phyloP scores from a whole-genome alignment of 1,140 invertebrate genomes.

The Phthorimaea operculella region DNA sequence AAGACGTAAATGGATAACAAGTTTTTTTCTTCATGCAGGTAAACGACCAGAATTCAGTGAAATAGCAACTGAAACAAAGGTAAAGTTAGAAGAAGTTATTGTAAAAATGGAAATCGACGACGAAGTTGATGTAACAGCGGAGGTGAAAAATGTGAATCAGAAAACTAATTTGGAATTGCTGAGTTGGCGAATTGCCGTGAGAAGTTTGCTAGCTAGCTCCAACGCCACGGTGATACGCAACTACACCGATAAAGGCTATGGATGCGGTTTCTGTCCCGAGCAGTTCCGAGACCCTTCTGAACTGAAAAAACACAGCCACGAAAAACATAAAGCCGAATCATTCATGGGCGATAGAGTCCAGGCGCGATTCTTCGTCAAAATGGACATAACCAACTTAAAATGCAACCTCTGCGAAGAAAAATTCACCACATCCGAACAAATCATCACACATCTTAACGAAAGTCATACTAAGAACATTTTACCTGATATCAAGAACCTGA shows the following conservation, averaged over 20 bases:
- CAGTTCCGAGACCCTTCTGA: constrained; percentile 27
- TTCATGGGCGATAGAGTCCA: constrained; percentile 21
- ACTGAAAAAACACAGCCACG: constrained; percentile 33
- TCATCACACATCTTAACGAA: constrained; percentile 4
- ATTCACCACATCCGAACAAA: constrained; percentile 13
- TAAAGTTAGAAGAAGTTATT: no score
- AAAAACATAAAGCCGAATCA: constrained; percentile 20
- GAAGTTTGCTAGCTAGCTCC: constrained; percentile 7
- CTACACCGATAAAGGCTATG: constrained; percentile 23
- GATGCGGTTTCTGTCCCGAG: constrained; percentile 35
- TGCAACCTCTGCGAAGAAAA: constrained; percentile 27
- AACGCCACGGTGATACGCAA: constrained; percentile 39
- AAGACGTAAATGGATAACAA: no score
- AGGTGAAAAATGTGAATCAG: no score
- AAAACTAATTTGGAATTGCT: no score
- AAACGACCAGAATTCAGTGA: no score
- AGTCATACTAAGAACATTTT: constrained; percentile 23
- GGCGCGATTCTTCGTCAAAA: constrained; percentile 9
- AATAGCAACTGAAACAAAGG: no score
- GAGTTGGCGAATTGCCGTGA: no score
- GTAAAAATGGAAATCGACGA: no score
- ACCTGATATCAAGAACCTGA: constrained; percentile 28
- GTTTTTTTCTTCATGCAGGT: no score
- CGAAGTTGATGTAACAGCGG: no score
- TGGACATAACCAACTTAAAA: constrained; percentile 21